A percentile compares a stretch with the other conserved stretches of the same genome.
These are phyloP conservation scores for Cataglyphis rosenhaueri DNA, from an alignment of 2,888 invertebrate species.

Conservation along the genomic window DNA sequence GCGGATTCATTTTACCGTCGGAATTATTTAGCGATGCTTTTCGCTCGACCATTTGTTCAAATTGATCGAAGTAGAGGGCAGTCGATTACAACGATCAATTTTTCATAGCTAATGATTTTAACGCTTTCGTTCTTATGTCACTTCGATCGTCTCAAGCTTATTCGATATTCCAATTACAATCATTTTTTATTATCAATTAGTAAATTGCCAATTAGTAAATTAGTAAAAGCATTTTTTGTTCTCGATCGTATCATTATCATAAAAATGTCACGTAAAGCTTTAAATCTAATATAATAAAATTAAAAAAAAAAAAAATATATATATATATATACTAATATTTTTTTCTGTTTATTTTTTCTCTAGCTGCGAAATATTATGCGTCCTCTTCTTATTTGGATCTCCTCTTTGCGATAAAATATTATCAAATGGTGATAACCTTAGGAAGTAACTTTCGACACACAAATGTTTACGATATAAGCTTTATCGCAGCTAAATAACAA, in stretches of 20 bases:
- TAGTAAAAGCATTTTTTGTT: neutral
- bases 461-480: constrained; percentile 1
- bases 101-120: neutral
- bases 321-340: neutral
- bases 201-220: neutral
- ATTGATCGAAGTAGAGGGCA: neutral
- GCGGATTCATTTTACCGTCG: neutral
- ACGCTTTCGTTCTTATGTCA: neutral
- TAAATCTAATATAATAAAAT: neutral
- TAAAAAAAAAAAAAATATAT: no score
- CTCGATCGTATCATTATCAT: neutral
- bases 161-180: neutral
- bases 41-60: neutral
- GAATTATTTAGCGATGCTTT: constrained; percentile 11
- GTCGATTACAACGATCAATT: neutral
- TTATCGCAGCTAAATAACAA: constrained; percentile 39
- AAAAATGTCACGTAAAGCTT: neutral
- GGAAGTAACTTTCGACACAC: constrained; percentile 10
- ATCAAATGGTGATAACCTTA: constrained; percentile 38
- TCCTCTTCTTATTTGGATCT: neutral
- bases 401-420: neutral
- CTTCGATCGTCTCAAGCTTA: neutral
- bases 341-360: neutral
- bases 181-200: neutral
- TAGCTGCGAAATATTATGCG: neutral